Evolutionary conservation across 2,113 vertebrate species (phyloP).

Genomic region (Sorex fumeus): DNA sequence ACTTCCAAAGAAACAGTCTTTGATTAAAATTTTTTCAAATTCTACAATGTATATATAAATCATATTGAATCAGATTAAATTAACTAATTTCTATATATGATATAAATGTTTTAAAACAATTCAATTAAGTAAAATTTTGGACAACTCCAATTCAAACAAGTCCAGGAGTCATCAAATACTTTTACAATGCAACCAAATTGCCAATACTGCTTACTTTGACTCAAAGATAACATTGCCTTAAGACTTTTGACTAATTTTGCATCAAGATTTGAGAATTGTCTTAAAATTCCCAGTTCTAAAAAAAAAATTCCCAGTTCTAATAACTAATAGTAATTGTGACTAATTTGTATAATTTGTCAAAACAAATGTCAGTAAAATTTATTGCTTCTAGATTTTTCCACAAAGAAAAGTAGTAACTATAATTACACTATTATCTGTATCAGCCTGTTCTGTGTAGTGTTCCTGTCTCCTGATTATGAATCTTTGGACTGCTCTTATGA

Average conservation of each 20-base stretch:
- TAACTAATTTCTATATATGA: neutral
- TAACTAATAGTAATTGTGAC: conserved; percentile 12
- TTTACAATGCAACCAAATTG: conserved; percentile 52
- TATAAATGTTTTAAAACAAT: neutral
- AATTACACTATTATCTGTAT: conserved; percentile 37
- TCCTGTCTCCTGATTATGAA: conserved; percentile 7
- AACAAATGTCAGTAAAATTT: conserved; percentile 7
- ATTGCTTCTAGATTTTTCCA: neutral
- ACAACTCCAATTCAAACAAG: conserved; percentile 1
- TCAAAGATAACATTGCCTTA: conserved; percentile 57
- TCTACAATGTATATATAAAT: conserved; percentile 30
- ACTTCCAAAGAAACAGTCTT: conserved; percentile 31
- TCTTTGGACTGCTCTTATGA: conserved; percentile 4
- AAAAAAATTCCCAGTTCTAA: conserved; percentile 35
- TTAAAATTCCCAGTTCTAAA: conserved; percentile 30
- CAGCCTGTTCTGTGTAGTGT: conserved; percentile 24
- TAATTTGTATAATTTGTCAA: conserved; percentile 17
- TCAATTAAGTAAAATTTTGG: conserved; percentile 21
- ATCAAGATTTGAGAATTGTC: neutral
- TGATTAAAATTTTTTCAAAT: conserved; percentile 34
- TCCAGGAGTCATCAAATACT: conserved; percentile 22
- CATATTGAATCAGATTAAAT: neutral
- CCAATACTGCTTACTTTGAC: neutral
- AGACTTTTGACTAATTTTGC: conserved; percentile 28
- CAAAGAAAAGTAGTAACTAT: conserved; percentile 16